Evolutionary conservation across 1,140 invertebrate genomes (phyloP), one percentile per base, ranked within the genome.

Genomic region (Drosophila asahinai): DNA sequence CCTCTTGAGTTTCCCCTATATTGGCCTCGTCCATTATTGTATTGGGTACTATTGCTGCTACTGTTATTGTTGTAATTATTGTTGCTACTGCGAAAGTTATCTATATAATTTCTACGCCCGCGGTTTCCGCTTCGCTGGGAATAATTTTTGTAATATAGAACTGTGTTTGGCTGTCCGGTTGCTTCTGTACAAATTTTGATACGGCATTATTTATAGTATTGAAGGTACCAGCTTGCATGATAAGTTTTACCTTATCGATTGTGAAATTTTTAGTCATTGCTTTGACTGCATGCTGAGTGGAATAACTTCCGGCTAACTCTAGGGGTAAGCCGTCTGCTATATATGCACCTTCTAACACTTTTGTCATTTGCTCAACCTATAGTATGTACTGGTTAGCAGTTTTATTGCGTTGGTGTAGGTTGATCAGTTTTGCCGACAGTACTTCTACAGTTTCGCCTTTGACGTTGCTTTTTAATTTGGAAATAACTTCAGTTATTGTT

Each of bases 221-320:
- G 15, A 77, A 77, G 9, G 42, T 33, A 4, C 59, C 63, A 19
- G 62, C 62, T 15, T 75, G 58, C 71, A 72, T 72, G 25, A 72
- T 66, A 36, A 65, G 25, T 77, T 61, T 65, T 17, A 72, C 62
- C 43, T 60, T 70, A 47, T 76, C 48, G 5, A 42, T 70, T 11
- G 33, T 6, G 19, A 54, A 79, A 27, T 70, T 79, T 36, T 60
- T 58, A 6, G 48, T 43, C 64, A 67, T 74, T 47, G 64, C 57
- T 12, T 55, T 67, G 1, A 67, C 38, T 54, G 42, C 48, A 45
- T n/a, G 8, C 54, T 72, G 38, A 1, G 27, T 58, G 3, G 54
- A 65, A 72, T 65, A 72, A 58, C 43, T 57, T 64, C 25, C 58
- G 27, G 52, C 70, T 52, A 45, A 45, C 25, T 27, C 55, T 9